Base-by-base conservation (phyloP, 1,140 invertebrate genomes). In the Drosophila nigrodunni region DNA sequence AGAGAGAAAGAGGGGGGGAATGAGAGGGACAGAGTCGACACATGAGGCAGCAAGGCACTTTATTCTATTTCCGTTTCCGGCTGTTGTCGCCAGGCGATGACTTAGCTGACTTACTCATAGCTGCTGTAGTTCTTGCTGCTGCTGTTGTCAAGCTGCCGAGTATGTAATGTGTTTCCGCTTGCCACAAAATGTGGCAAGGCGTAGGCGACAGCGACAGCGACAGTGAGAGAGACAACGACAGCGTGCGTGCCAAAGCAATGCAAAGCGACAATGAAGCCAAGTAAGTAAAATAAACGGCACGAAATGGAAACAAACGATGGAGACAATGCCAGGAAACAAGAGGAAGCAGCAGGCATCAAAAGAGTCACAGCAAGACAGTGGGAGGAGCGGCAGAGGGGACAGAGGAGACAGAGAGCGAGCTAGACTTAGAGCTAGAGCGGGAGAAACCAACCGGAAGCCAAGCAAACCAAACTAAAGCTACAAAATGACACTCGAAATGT, bases 61-160 rank as follows among this genome's bases (percentile, higher is more conserved):
- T 87, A 87, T 88, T 87, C 82, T 87, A 87, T 87, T 87, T 87
- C 82, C 82, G 82, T 87, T 87, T 87, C 82, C 82, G 79, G 72
- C 83, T 87, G 79, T 87, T 88, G 72, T 87, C 83, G 82, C 79
- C 82, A 79, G 67, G 46, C 64, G 49, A 49, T 62, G 46, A 75
- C 49, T 64, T 68, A 43, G 57, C 44, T 43, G 50, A 46, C 44
- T 46, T 47, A 30, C 41, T 60, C n/a, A 10, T 34, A 15, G 60
- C 54, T 21, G 50, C 35, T 44, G 47, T 54, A 13, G 50, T 43
- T 43, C 35, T 15, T 61, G 39, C 11, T 43, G 61, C 59, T 78
- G 60, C 59, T 81, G 62, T 76, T 81, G 82, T 76, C 82, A 78
- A 81, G 82, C 70, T 86, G 76, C 78, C 82, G 82, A 87, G 82